Evolutionary conservation across 2,113 vertebrate genomes (phyloP), one percentile per base, ranked within the genome.

Genomic region (Probosciger aterrimus): DNA sequence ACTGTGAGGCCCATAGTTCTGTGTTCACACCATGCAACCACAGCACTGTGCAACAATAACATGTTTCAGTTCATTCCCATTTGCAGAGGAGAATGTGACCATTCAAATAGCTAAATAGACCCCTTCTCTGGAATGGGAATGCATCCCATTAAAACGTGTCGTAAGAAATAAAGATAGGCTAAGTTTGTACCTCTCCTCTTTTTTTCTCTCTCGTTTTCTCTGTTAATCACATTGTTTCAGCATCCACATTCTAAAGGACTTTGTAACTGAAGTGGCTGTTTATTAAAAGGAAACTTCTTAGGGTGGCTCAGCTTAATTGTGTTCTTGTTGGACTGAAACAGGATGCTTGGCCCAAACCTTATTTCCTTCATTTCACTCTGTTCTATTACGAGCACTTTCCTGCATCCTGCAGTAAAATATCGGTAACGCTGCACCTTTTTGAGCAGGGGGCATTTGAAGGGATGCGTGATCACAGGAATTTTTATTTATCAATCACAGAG

Each of bases 341-440:
- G 97, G 98, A 98, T 98, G 97, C 88, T 92, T 97, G 91, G 96
- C 96, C 94, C 97, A 90, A 97, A 97, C 87, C 93, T 59, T 69
- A 95, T 98, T 98, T 98, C 98, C 98, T 98, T 97, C 97, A 98
- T 98, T 98, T 96, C 93, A 91, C 94, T 95, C 97, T 77, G 91
- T 97, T 98, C 97, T 97, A 97, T 96, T 97, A 95, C 96, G 97
- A 98, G 97, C 94, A 73, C 97, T 93, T 96, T 97, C 98, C 98
- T 97, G 97, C 95, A 97, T 98, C 97, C 97, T 97, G 97, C 95
- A 97, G 91, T 75, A 92, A 95, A 97, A 97, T 82, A 96, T 55
- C 33, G 37, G 74, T 47, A 92, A 69, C 49, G 30, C 63, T 82
- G 85, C 75, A 86, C 49, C 85, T 95, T 95, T 93, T 81, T 60